Evolutionary conservation across 2,888 invertebrate genomes (phyloP).

Genomic region (Apodemia zela): DNA sequence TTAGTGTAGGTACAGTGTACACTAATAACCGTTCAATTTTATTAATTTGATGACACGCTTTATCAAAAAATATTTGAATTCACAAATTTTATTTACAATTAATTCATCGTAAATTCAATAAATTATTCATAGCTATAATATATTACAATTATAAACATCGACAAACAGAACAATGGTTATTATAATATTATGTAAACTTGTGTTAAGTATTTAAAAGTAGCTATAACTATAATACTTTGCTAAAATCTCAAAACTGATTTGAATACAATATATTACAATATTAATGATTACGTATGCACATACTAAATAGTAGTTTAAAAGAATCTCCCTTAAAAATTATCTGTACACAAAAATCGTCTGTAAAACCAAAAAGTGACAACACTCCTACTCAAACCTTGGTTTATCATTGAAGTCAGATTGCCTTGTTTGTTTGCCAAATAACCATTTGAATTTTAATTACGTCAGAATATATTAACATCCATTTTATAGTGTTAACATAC

Average conservation of each 20-base stretch:
- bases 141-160: neutral
- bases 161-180: too few relatives aligned
- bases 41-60: neutral
- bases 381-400: neutral
- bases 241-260: neutral
- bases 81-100: neutral
- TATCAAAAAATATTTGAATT: neutral
- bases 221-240: neutral
- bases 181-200: too few relatives aligned
- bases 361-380: conserved; percentile 7
- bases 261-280: neutral
- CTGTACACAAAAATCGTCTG: neutral
- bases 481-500: neutral
- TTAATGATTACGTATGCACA: conserved; percentile 7
- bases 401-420: neutral
- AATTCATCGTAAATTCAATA: neutral
- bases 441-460: neutral
- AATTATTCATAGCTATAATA: neutral
- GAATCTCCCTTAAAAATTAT: neutral
- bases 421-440: neutral
- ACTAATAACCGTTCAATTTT: neutral
- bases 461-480: conserved; percentile 5
- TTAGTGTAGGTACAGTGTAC: too few relatives aligned
- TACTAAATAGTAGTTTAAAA: neutral
- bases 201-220: too few relatives aligned